Evolutionary conservation across 2,113 vertebrate species (phyloP).

Genomic region (Myanophis thanlyinensis): DNA sequence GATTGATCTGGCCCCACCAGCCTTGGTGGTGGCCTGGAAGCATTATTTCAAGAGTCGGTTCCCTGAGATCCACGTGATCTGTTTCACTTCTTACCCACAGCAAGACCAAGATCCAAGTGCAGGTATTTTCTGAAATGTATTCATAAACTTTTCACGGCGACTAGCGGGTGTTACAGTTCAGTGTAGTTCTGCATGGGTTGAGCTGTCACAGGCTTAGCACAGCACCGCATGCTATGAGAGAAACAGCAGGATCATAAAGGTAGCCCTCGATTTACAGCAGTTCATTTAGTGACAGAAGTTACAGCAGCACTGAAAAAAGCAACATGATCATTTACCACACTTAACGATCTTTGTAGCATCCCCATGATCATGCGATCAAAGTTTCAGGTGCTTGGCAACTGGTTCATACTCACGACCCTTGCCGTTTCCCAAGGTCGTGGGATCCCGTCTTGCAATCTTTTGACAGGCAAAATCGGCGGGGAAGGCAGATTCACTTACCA

Average conservation of each 20-base stretch:
- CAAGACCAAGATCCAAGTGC: slow-evolving; percentile 53
- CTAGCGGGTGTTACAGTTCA: not conserved
- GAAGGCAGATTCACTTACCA: no score
- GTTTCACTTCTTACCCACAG: slow-evolving; percentile 83
- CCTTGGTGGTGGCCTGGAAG: slow-evolving; percentile 87
- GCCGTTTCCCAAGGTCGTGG: no score
- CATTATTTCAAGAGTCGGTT: slow-evolving; percentile 85
- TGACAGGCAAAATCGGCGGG: no score
- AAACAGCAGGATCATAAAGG: not conserved
- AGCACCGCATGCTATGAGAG: not conserved
- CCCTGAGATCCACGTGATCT: slow-evolving; percentile 80
- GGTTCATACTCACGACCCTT: no score
- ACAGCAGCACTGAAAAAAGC: no score
- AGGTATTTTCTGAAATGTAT: slow-evolving; percentile 36
- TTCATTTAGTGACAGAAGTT: no score
- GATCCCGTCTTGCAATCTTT: no score
- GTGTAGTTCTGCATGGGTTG: not conserved
- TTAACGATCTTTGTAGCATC: no score
- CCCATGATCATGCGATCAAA: no score
- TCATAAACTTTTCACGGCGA: not conserved
- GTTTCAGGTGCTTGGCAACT: no score
- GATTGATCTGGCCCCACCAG: slow-evolving; percentile 80
- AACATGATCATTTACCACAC: no score
- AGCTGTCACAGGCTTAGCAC: not conserved
- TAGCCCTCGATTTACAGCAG: no score